Base-by-base conservation (phyloP, 2,797 vertebrate species). In the Microctenopoma lineatum region DNA sequence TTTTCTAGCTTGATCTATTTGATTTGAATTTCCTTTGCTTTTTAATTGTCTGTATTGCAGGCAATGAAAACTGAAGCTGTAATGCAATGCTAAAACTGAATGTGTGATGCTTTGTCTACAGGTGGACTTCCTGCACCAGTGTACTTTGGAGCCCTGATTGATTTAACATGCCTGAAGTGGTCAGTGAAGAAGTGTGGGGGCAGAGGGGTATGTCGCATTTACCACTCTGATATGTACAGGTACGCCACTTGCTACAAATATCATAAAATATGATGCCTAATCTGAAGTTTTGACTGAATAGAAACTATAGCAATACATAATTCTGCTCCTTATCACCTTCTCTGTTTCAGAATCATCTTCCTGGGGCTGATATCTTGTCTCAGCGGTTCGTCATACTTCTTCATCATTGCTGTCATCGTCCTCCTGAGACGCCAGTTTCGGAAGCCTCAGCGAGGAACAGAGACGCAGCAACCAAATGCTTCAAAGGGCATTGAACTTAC, bases 91-190 rank as follows among this genome's bases (percentile, higher is more conserved):
- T 21, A 5, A 32, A 25, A 58, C 2, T 2, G 11, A 5, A 38
- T 4, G 27, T 48, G 3, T 46, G 25, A 16, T 25, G 4, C 14
- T 57, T 46, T 53, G 10, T 57, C 21, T 79, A 4, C 38, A 99
- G 98, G 95, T 81, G 97, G 97, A 73, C 96, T 99, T 68, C 96
- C 96, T 51, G 96, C 96, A 26, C 96, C 96, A 0, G 90, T 98
- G 66, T 96, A 96, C 80, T 96, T 97, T 32, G 95, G 98, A 67
- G 92, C 93, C 46, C 84, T 97, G 77, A 95, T 98, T 60, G 98
- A 99, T 74, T 92, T 90, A 2, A 95, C 96, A 0, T 99, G 97
- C 87, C 90, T 99, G 87, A 97, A 96, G 44, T 95, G 92, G 97
- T 92, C 90, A 7, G 74, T 91, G 18, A 93, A 93, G 73, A 94